These are phyloP conservation scores for Pteronotus mesoamericanus DNA, from an alignment of 2,797 vertebrate genomes.

Conservation along the genomic window DNA sequence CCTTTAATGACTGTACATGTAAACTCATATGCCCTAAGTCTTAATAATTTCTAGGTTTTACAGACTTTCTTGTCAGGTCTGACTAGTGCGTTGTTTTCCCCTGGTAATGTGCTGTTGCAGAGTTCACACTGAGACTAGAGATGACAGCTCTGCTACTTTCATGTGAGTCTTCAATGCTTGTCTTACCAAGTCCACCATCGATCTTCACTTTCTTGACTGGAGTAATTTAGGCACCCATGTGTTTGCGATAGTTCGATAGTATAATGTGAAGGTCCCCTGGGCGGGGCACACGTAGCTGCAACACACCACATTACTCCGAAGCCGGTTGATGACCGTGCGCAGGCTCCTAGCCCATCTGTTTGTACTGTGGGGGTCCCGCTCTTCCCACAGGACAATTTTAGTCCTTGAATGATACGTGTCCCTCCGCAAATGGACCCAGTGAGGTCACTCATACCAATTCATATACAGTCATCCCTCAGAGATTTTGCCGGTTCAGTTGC, in stretches of 20 bases:
- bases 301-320: fast-evolving
- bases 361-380: neutral
- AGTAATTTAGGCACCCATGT: neutral
- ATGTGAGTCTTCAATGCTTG: neutral
- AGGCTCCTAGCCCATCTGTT: neutral
- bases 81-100: neutral
- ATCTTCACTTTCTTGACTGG: neutral
- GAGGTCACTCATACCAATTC: neutral
- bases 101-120: neutral
- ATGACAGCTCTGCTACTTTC: neutral
- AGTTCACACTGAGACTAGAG: neutral
- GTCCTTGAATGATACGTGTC: neutral
- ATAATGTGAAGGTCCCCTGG: neutral
- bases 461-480: neutral
- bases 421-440: neutral
- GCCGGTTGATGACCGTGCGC: fast-evolving
- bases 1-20: neutral
- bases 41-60: neutral
- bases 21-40: neutral
- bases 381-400: neutral
- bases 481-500: neutral
- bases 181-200: neutral
- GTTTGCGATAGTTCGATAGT: neutral
- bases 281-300: neutral
- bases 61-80: neutral